Conservation (phyloP, 2,888 invertebrate genomes). For the Phaonia tiefii region DNA sequence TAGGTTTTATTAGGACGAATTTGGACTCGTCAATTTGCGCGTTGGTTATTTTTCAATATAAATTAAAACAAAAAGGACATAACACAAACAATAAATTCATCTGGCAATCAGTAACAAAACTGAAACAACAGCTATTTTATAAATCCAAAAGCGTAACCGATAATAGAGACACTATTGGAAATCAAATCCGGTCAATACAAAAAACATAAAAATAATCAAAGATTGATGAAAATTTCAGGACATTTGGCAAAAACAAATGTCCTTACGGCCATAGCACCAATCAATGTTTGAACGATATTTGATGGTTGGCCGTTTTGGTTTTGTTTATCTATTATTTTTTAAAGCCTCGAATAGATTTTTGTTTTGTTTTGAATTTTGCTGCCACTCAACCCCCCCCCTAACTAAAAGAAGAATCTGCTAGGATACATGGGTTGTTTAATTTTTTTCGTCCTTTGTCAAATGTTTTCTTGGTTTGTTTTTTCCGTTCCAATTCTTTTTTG, state of each 20-base stretch:
- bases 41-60: background rate
- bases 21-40: background rate
- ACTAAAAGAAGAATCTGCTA: too few species aligned
- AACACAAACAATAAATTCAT: slow-evolving; percentile 1
- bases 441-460: slow-evolving; percentile 7
- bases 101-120: background rate
- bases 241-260: background rate
- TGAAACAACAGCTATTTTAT: background rate
- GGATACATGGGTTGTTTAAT: slow-evolving; percentile 7
- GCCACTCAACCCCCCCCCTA: background rate
- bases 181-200: background rate
- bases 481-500: background rate
- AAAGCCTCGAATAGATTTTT: background rate
- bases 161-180: slow-evolving; percentile 7
- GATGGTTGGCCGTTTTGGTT: slow-evolving; percentile 10
- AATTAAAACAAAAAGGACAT: background rate
- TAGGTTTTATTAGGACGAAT: background rate
- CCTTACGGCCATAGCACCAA: slow-evolving; percentile 6
- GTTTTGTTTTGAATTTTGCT: background rate
- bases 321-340: background rate
- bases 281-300: slow-evolving; percentile 33
- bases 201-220: background rate
- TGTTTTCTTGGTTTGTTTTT: background rate
- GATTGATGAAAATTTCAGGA: slow-evolving; percentile 12
- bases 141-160: background rate